Conservation (phyloP, 2,113 vertebrate genomes). For the Anguilla japonica region DNA sequence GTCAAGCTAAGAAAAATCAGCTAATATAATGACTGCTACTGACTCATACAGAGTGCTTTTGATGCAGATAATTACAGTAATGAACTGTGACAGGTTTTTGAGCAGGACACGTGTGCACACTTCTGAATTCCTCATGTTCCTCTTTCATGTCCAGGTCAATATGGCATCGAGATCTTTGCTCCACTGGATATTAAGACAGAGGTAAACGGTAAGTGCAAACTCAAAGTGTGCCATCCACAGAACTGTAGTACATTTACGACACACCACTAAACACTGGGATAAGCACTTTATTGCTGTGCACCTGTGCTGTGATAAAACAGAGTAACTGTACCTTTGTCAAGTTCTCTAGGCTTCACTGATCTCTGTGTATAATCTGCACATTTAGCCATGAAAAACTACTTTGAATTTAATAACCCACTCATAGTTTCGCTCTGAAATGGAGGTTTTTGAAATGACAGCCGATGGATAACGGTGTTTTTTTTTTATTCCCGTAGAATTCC, state of each 20-base stretch:
- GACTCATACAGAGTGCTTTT: neutral
- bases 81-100: neutral
- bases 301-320: neutral
- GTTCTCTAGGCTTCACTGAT: no score
- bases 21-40: no score
- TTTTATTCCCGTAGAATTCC: conserved; percentile 54
- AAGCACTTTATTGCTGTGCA: neutral
- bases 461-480: neutral
- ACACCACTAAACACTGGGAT: neutral
- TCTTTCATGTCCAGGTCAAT: conserved; percentile 71
- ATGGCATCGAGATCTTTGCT: conserved; percentile 73
- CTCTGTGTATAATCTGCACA: no score
- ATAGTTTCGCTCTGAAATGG: neutral
- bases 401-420: no score
- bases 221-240: neutral
- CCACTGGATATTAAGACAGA: conserved; percentile 81
- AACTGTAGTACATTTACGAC: neutral
- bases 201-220: conserved; percentile 54
- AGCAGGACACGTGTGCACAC: neutral
- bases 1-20: no score
- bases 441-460: neutral
- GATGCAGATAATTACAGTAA: neutral
- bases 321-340: no score
- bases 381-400: no score
- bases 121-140: neutral